Conservation (phyloP, 2,113 vertebrate genomes). For the Eretmodus cyanostictus region DNA sequence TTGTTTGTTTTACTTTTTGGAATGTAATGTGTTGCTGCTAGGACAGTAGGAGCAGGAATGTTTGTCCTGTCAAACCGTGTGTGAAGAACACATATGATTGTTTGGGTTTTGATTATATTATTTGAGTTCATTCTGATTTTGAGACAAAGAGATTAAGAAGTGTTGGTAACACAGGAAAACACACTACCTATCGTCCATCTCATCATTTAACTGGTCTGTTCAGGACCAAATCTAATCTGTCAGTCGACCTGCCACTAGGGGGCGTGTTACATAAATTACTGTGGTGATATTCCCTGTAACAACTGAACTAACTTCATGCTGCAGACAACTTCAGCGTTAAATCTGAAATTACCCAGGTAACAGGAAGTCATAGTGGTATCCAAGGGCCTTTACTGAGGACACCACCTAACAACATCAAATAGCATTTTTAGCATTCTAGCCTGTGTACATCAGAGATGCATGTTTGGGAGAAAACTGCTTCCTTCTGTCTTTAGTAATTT, state of each 20-base stretch:
- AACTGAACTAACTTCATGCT: not conserved
- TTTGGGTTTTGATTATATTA: not conserved
- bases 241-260: not conserved
- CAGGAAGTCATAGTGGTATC: not conserved
- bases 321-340: not conserved
- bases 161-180: not conserved
- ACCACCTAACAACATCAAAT: not conserved
- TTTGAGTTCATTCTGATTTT: not conserved
- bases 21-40: not conserved
- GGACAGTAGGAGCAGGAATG: not conserved
- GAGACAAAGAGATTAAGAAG: not conserved
- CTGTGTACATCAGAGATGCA: not conserved
- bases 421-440: not conserved
- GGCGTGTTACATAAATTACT: accelerated
- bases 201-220: not conserved
- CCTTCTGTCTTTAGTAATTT: not conserved
- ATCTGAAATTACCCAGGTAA: not conserved
- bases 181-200: not conserved
- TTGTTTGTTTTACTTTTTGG: not conserved
- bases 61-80: not conserved
- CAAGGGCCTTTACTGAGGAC: not conserved
- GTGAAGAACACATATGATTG: not conserved
- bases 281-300: not conserved
- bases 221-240: not conserved
- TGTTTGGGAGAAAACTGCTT: not conserved